Base-by-base conservation (phyloP, 2,888 invertebrate species). In the Sympetrum striolatum region DNA sequence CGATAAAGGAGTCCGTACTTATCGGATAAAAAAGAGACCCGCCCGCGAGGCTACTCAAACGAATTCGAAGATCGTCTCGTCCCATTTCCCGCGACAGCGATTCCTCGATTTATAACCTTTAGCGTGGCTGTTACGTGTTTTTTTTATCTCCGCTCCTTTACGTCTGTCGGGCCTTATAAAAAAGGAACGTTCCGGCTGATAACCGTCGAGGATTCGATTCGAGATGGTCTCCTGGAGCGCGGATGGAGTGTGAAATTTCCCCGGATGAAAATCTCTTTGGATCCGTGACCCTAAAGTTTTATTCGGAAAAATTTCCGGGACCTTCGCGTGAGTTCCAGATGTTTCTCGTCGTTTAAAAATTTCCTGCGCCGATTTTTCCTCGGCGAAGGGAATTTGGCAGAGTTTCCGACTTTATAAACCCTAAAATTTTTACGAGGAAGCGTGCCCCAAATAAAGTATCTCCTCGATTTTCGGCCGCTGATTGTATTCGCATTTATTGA, bases 181-280 rank as follows among this genome's bases (percentile, higher is more conserved):
- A 86, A n/a, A 37, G 60, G 60, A 53, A 53, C 53, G 53, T 18
- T 53, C 53, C 35, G 86, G 31, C 86, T 37, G 86, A 60, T 35
- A 64, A 64, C 60, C 12, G 37, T 64, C 60, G 37, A n/a, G 58
- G 58, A 86, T 86, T 37, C 58, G 86, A 58, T 86, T 39, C 39
- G 86, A 86, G 58, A 86, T 60, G 86, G 39, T 86, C 53, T 73
- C 18, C 31, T 64, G 60, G n/a, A 35, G 64, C 37, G 25, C 22
- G n/a, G 86, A 60, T 37, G 60, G 39, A 64, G 86, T 48, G 60
- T 35, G 35, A 86, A 86, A 60, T 35, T 60, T 37, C 60, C 39
- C 37, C 86, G 58, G n/a, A 86, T 86, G 64, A 86, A 86, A 73
- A 60, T 58, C 86, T 53, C n/a, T 37, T n/a, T 86, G 58, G 58